Base-by-base conservation (phyloP, 2,888 invertebrate species). In the Xestobium rufovillosum region DNA sequence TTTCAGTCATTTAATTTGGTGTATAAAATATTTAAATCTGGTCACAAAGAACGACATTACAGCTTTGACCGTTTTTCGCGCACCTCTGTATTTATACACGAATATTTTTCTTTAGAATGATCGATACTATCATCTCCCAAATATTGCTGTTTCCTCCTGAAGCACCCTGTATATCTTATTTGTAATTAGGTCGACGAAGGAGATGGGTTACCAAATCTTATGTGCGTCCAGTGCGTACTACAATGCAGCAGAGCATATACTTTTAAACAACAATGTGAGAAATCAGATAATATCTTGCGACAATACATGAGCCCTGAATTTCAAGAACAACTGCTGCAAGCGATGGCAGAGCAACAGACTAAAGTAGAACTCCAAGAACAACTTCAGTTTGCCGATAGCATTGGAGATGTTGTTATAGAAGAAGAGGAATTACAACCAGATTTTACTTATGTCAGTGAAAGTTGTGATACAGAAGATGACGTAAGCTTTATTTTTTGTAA, bases 191-290 rank as follows among this genome's bases (percentile, higher is more conserved):
- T 70, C 6, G 45, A 59, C 34, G 55, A 63, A 56, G 64, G 60
- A 29, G 71, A 71, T 57, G 70, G 69, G 12, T 56, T 69, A 33
- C 70, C 71, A 10, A 58, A 63, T 43, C 56, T 65, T 8, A 63
- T 71, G 59, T 71, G 71, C 44, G 65, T 69, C n/a, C 70, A 70
- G 48, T 71, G 71, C 48, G 66, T 69, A 17, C 48, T 69, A 4
- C 69, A 70, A 50, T 66, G 70, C 39, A 70, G 70, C 46, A 55
- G 69, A 39, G 68, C 69, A 2, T 70, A 69, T 45, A 66, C 69
- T 14, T 71, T 71, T 45, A 69, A 68, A 49, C 65, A 69, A 45
- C 60, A 65, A 47, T 69, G 69, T 45, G 68, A 68, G 54, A 66
- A 64, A 48, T 67, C 69, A 0, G 68, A 69, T 44, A 52, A 51